These are phyloP conservation scores for Caenorhabditis drosophilae DNA, from an alignment of 2,888 invertebrate genomes.

Conservation along the genomic window DNA sequence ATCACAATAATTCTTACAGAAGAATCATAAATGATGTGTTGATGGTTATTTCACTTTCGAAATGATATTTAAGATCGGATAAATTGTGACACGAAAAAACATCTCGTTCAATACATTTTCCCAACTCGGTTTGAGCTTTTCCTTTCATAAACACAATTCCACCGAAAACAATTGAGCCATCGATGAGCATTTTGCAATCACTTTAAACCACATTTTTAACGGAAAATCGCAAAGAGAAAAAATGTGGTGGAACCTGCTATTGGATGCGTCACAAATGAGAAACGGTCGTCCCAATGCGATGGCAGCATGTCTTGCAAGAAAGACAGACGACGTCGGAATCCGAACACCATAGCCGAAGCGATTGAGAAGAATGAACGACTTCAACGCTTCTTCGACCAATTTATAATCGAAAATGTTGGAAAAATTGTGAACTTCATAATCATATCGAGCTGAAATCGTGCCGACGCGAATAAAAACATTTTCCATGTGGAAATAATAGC, in stretches of 20 bases:
- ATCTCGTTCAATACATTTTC: conserved; percentile 21
- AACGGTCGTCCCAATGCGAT: conserved; percentile 25
- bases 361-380: conserved; percentile 21
- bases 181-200: conserved; percentile 25
- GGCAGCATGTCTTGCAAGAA: conserved; percentile 10
- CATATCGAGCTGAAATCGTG: conserved; percentile 31
- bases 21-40: conserved; percentile 24
- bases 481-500: conserved; percentile 52
- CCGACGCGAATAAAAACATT: conserved; percentile 47
- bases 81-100: conserved; percentile 17
- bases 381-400: conserved; percentile 20
- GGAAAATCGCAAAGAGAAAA: background rate
- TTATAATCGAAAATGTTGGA: conserved; percentile 11
- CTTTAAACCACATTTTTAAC: background rate
- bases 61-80: conserved; percentile 23
- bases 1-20: conserved; percentile 6
- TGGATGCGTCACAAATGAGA: conserved; percentile 17
- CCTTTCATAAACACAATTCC: conserved; percentile 15
- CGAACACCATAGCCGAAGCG: conserved; percentile 24
- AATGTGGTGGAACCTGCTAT: no score
- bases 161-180: conserved; percentile 26
- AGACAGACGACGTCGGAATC: background rate
- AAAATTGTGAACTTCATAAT: conserved; percentile 36
- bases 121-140: background rate
- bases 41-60: conserved; percentile 31